Conservation (phyloP, 2,113 vertebrate genomes). For the Ophiodon elongatus region DNA sequence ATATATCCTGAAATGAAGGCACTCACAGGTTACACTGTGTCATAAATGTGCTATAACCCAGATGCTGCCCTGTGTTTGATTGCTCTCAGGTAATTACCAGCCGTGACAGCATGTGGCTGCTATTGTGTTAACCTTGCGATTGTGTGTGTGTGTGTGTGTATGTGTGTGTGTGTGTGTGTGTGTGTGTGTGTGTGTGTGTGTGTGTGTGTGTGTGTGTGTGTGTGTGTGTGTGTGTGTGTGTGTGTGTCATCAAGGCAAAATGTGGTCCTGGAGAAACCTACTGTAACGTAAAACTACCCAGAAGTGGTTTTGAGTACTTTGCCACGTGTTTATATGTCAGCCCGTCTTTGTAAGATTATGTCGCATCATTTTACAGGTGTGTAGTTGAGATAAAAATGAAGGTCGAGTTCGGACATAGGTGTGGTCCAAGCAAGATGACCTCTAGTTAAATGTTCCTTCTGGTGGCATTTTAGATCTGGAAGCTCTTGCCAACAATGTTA, state of each 20-base stretch:
- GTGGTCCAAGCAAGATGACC: neutral
- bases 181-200: neutral
- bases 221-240: neutral
- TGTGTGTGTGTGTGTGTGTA: neutral
- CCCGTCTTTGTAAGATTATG: neutral
- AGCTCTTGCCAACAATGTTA: neutral
- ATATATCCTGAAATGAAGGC: neutral
- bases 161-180: neutral
- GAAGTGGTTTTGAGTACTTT: neutral
- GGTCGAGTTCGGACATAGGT: neutral
- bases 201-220: neutral
- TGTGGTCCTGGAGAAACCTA: neutral
- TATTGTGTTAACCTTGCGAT: neutral
- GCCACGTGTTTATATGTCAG: neutral
- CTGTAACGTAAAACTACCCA: neutral
- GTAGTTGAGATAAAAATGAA: neutral
- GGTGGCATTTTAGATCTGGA: neutral
- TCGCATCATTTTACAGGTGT: neutral
- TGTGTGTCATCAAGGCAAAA: neutral
- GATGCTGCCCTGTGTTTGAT: slow-evolving; percentile 32
- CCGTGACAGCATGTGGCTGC: neutral
- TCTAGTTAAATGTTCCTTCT: neutral
- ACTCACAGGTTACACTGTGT: neutral
- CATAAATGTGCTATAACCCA: neutral
- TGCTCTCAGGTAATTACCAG: neutral